Conservation (phyloP, 1,140 invertebrate genomes). For the Euura saliciscinereae region DNA sequence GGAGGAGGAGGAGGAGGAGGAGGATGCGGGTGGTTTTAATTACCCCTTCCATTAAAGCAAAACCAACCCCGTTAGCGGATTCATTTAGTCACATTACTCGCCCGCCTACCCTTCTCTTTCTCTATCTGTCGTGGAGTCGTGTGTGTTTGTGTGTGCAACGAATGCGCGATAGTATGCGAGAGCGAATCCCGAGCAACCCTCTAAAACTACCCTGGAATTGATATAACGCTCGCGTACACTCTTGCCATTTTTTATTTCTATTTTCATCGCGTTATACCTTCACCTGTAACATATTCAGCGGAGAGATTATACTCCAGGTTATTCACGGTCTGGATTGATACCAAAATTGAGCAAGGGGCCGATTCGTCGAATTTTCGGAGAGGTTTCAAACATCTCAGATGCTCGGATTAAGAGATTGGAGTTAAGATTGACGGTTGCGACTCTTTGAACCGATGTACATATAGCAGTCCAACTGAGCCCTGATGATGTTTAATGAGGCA, state of each 20-base stretch:
- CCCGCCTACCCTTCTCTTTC: constrained; percentile 10
- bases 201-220: neutral
- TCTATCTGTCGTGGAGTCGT: constrained; percentile 9
- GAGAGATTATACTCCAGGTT: too few relatives aligned
- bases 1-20: constrained; percentile 15
- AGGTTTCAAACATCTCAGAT: too few relatives aligned
- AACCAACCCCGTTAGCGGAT: constrained; percentile 51
- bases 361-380: too few relatives aligned
- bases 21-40: constrained; percentile 46
- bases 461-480: too few relatives aligned
- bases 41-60: constrained; percentile 47
- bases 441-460: too few relatives aligned
- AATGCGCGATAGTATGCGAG: neutral
- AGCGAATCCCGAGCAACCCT: neutral
- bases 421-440: too few relatives aligned
- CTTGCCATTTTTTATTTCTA: neutral
- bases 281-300: too few relatives aligned
- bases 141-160: neutral
- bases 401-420: too few relatives aligned
- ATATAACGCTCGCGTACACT: neutral
- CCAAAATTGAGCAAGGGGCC: too few relatives aligned
- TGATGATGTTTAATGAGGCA: too few relatives aligned
- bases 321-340: too few relatives aligned
- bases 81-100: constrained; percentile 52
- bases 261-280: too few relatives aligned